Conservation (phyloP, 1,140 invertebrate species). For the Drosophila parvula region DNA sequence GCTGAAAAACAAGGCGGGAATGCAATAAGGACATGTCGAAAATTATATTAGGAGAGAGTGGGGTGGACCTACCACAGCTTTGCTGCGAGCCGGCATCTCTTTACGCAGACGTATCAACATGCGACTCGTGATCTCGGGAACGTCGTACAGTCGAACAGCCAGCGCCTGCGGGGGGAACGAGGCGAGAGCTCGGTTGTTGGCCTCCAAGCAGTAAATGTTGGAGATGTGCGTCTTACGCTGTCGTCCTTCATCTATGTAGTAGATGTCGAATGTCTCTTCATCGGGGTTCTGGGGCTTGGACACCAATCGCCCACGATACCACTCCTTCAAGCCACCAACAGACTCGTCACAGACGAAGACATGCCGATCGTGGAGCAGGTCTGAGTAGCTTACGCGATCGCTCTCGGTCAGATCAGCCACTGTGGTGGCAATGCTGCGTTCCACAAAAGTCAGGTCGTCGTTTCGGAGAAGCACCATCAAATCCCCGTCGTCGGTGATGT, state of each 20-base stretch:
- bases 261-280: slow-evolving; percentile 70
- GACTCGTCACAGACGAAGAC: slow-evolving; percentile 75
- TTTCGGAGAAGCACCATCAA: slow-evolving; percentile 69
- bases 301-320: slow-evolving; percentile 74
- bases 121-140: slow-evolving; percentile 62
- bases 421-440: slow-evolving; percentile 67
- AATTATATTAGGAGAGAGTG: not conserved
- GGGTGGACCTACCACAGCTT: slow-evolving; percentile 62
- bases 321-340: slow-evolving; percentile 49
- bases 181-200: slow-evolving; percentile 73
- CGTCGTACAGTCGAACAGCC: slow-evolving; percentile 69
- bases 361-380: slow-evolving; percentile 68
- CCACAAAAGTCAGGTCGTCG: slow-evolving; percentile 71
- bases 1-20: slow-evolving; percentile 26
- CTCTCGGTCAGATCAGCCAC: slow-evolving; percentile 64
- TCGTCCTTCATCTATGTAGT: slow-evolving; percentile 76
- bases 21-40: not conserved
- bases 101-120: slow-evolving; percentile 67
- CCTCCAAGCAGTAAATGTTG: slow-evolving; percentile 79
- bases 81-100: slow-evolving; percentile 61
- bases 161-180: slow-evolving; percentile 73
- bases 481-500: slow-evolving; percentile 77
- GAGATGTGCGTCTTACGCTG: slow-evolving; percentile 73
- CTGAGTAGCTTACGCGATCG: slow-evolving; percentile 58
- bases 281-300: slow-evolving; percentile 52